These are phyloP conservation scores for Pseudomyrmex flavicornis DNA, from an alignment of 1,140 invertebrate species.

Conservation along the genomic window DNA sequence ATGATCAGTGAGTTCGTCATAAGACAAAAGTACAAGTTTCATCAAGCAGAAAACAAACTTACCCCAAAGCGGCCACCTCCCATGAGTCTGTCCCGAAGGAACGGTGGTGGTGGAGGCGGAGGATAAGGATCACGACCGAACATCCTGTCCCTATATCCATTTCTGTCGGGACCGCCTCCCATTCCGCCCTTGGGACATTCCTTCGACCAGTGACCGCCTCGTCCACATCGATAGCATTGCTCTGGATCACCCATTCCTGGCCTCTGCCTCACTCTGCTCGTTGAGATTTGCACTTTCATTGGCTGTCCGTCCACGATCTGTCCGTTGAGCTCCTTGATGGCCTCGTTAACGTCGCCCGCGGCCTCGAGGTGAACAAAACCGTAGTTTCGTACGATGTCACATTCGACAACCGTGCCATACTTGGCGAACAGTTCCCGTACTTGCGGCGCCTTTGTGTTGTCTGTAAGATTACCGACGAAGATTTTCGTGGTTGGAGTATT, in stretches of 20 bases:
- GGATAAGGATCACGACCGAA: conserved; percentile 93
- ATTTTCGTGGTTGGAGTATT: conserved; percentile 95
- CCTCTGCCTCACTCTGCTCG: conserved; percentile 95
- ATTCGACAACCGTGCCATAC: conserved; percentile 95
- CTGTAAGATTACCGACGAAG: conserved; percentile 95
- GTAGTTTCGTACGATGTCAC: conserved; percentile 96
- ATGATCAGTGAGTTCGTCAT: neutral
- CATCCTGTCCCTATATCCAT: conserved; percentile 92
- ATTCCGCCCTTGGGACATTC: conserved; percentile 92
- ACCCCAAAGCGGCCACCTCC: conserved; percentile 91
- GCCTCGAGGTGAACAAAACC: conserved; percentile 96
- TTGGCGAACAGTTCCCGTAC: conserved; percentile 94
- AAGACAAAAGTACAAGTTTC: neutral
- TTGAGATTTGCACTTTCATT: conserved; percentile 96
- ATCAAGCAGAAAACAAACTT: conserved; percentile 81
- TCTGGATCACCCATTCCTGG: conserved; percentile 98
- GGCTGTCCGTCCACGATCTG: conserved; percentile 93
- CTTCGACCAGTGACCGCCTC: conserved; percentile 97
- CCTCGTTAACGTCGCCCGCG: conserved; percentile 92
- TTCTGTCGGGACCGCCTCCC: conserved; percentile 89
- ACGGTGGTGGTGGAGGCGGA: conserved; percentile 93
- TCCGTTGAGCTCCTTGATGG: conserved; percentile 94
- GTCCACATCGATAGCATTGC: conserved; percentile 96
- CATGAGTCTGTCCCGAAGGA: conserved; percentile 94
- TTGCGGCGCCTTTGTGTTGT: conserved; percentile 94